Conservation (phyloP, 1,140 invertebrate genomes). For the Bombus confusus region DNA sequence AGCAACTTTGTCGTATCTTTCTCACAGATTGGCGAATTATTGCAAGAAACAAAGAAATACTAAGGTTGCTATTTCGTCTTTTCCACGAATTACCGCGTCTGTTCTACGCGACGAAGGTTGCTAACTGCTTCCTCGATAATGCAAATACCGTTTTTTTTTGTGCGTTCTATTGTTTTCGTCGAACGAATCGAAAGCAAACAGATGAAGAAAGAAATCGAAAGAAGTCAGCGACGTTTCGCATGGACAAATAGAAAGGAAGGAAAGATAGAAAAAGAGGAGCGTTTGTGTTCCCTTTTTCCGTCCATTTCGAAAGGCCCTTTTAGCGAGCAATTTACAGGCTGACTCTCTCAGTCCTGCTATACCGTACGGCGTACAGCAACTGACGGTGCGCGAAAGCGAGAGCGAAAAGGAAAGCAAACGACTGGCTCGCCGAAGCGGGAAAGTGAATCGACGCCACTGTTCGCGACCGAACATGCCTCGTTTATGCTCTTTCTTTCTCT, state of each 20-base stretch:
- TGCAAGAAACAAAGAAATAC: too few relatives aligned
- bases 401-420: constrained; percentile 38
- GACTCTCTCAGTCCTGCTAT: constrained; percentile 20
- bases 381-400: constrained; percentile 26
- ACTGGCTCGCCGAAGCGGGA: constrained; percentile 22
- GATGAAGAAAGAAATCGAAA: background rate
- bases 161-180: too few relatives aligned
- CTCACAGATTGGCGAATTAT: too few relatives aligned
- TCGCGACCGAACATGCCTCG: background rate
- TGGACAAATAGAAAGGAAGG: background rate
- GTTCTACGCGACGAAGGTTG: too few relatives aligned
- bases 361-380: constrained; percentile 1
- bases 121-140: too few relatives aligned
- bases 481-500: background rate
- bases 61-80: too few relatives aligned
- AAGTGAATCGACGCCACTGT: constrained; percentile 24
- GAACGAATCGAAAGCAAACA: background rate
- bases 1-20: too few relatives aligned
- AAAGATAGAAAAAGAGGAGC: background rate
- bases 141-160: too few relatives aligned
- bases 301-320: constrained; percentile 26
- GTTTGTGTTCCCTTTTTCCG: background rate
- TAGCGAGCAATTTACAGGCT: constrained; percentile 28
- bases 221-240: background rate
- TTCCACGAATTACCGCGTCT: too few relatives aligned